Conservation (phyloP, 2,888 invertebrate species). For the Cephus nigrinus region DNA sequence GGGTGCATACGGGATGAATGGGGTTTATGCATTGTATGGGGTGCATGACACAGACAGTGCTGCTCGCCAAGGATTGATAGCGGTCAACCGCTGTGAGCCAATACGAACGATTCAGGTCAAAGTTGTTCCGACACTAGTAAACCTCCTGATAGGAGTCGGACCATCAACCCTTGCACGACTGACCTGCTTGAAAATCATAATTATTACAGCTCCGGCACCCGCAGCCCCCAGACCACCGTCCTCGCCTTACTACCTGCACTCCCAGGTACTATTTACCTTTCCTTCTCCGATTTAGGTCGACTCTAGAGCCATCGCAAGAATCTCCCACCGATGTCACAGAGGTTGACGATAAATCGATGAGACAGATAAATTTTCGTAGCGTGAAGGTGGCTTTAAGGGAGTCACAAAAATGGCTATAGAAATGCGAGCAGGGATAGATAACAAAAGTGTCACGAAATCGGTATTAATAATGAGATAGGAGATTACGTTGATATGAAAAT, state of each 20-base stretch:
- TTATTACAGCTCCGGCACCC: slow-evolving; percentile 26
- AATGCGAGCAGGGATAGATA: neutral
- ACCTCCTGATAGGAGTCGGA: slow-evolving; percentile 36
- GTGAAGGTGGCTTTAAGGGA: no score
- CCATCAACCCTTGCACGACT: slow-evolving; percentile 45
- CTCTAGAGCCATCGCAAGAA: neutral
- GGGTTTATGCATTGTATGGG: neutral
- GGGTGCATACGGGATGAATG: neutral
- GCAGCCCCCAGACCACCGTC: neutral
- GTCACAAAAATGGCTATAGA: neutral
- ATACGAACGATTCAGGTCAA: slow-evolving; percentile 58
- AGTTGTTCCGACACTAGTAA: slow-evolving; percentile 47
- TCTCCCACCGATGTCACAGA: neutral
- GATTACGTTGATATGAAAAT: neutral
- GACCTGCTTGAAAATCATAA: slow-evolving; percentile 46
- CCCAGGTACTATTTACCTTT: neutral
- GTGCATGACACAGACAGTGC: slow-evolving; percentile 27
- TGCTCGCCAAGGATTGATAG: slow-evolving; percentile 43
- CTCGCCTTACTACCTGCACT: neutral
- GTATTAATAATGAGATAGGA: neutral
- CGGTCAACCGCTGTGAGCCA: slow-evolving; percentile 40
- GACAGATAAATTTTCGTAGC: neutral
- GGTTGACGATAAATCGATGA: neutral
- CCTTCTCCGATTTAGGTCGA: neutral
- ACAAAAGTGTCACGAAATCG: neutral